A percentile compares a stretch with the other conserved stretches of the same genome.
These are phyloP conservation scores for Drosophila sordidula DNA, from an alignment of 2,888 invertebrate species.

Conservation along the genomic window DNA sequence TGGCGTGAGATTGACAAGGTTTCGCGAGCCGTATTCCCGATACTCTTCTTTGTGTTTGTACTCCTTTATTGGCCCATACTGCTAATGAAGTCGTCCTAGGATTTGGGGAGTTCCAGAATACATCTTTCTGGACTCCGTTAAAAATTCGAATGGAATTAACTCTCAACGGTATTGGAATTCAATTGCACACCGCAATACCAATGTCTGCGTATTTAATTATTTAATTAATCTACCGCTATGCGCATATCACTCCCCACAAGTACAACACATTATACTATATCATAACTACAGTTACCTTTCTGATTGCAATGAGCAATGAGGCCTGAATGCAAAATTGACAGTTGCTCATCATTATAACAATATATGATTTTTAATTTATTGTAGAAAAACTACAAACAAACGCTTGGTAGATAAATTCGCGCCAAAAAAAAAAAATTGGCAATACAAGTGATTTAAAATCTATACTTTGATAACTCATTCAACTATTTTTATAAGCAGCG, in stretches of 20 bases:
- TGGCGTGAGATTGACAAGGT: conserved; percentile 92
- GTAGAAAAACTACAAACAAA: too few species aligned
- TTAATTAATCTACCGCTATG: conserved; percentile 10
- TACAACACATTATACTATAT: conserved; percentile 3
- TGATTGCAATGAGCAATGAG: background rate
- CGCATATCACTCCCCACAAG: conserved; percentile 20
- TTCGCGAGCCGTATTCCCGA: conserved; percentile 91
- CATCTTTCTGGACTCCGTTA: conserved; percentile 84
- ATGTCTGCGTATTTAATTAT: conserved; percentile 17
- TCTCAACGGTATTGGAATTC: conserved; percentile 2
- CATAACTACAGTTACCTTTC: conserved; percentile 29
- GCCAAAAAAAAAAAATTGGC: too few species aligned
- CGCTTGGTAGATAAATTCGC: too few species aligned
- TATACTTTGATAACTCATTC: too few species aligned
- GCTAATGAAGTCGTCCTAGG: conserved; percentile 88
- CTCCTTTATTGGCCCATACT: conserved; percentile 92
- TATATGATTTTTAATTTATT: conserved; percentile 2
- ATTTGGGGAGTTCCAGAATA: conserved; percentile 84
- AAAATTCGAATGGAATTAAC: conserved; percentile 36
- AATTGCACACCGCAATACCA: conserved; percentile 15
- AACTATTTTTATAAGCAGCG: too few species aligned
- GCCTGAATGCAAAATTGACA: conserved; percentile 9
- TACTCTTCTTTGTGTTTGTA: conserved; percentile 91
- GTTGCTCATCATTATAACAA: conserved; percentile 30
- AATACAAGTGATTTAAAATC: too few species aligned